Evolutionary conservation across 2,113 vertebrate species (phyloP).

Genomic region (Centropus bengalensis): DNA sequence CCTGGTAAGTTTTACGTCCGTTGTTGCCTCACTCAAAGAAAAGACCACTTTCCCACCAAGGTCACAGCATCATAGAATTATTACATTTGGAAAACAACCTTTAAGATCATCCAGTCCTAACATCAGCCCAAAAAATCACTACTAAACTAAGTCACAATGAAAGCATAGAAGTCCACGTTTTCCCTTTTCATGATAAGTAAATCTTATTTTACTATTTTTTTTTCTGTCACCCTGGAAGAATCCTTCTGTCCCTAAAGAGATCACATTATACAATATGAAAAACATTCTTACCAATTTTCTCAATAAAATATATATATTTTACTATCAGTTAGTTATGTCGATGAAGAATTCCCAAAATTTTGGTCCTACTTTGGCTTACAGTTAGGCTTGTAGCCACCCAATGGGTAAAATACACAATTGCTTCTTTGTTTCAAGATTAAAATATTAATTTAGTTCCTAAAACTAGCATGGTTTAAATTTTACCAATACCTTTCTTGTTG

Average conservation of each 20-base stretch:
- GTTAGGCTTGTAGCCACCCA: not conserved
- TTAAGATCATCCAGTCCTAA: too few species aligned
- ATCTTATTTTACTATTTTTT: not conserved
- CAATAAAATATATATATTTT: not conserved
- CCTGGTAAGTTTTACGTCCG: not conserved
- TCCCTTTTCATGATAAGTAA: not conserved
- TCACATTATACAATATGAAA: not conserved
- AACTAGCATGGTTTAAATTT: not conserved
- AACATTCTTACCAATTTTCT: not conserved
- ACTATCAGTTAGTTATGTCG: not conserved
- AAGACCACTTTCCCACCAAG: rapidly evolving
- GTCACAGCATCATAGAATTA: too few species aligned
- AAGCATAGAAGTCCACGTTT: not conserved
- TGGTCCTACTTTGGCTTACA: not conserved
- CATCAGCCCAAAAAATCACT: too few species aligned
- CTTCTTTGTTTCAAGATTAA: not conserved
- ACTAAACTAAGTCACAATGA: not conserved
- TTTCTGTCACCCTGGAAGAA: not conserved
- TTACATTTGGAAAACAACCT: too few species aligned
- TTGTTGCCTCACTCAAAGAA: not conserved
- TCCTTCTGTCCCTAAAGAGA: not conserved
- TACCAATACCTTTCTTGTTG: not conserved
- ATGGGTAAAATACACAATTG: not conserved
- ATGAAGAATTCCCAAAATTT: not conserved
- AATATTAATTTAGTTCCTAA: not conserved